These are phyloP conservation scores for Chrysolina haemoptera DNA, from an alignment of 2,888 invertebrate species.

Conservation along the genomic window DNA sequence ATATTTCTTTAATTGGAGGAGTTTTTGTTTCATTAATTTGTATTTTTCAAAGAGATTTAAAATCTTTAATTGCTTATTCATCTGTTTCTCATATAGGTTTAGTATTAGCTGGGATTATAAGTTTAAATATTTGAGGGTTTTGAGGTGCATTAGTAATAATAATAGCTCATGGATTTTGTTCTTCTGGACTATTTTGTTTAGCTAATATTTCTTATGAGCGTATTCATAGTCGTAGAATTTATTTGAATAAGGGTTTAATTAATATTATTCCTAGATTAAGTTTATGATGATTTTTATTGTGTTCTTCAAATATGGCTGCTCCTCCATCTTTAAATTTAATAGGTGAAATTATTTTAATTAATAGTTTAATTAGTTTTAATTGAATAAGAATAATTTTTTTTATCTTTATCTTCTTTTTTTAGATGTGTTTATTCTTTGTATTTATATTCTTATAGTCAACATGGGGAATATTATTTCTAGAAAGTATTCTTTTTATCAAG, in stretches of 20 bases:
- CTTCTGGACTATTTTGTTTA: slow-evolving; percentile 78
- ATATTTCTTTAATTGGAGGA: slow-evolving; percentile 74
- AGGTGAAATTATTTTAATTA: slow-evolving; percentile 78
- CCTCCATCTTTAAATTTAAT: slow-evolving; percentile 67
- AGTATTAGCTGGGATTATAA: slow-evolving; percentile 74
- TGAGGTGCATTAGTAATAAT: slow-evolving; percentile 69
- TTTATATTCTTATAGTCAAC: slow-evolving; percentile 77
- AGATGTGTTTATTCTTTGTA: slow-evolving; percentile 77
- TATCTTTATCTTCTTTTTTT: slow-evolving; percentile 77
- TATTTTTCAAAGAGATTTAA: slow-evolving; percentile 80
- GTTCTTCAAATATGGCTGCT: slow-evolving; percentile 77
- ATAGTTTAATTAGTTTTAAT: slow-evolving; percentile 73
- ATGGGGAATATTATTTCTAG: slow-evolving; percentile 74
- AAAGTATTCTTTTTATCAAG: slow-evolving; percentile 71
- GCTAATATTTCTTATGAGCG: slow-evolving; percentile 78
- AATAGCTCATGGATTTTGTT: slow-evolving; percentile 77
- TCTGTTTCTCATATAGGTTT: slow-evolving; percentile 81
- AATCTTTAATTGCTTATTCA: slow-evolving; percentile 82
- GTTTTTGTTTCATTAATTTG: slow-evolving; percentile 77
- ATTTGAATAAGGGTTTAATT: slow-evolving; percentile 76
- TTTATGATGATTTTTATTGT: slow-evolving; percentile 78
- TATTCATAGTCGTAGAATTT: slow-evolving; percentile 74
- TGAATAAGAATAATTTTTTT: slow-evolving; percentile 71
- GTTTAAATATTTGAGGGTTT: slow-evolving; percentile 73
- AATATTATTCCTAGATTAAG: slow-evolving; percentile 50